Evolutionary conservation across 2,113 vertebrate species (phyloP).

Genomic region (Plecotus auritus): DNA sequence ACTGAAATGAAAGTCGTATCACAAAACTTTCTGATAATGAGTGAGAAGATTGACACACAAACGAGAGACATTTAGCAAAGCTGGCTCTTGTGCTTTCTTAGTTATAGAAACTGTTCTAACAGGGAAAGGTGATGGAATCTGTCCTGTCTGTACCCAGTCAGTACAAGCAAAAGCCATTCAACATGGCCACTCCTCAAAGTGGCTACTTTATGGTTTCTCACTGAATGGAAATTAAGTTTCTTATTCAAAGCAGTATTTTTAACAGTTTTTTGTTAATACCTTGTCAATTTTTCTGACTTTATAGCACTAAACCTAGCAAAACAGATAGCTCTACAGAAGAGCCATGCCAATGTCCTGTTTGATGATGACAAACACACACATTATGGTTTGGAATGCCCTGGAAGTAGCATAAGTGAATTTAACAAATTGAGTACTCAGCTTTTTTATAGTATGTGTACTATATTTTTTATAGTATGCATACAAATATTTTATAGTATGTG

Average conservation of each 20-base stretch:
- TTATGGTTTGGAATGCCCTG: background rate
- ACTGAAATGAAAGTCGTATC: background rate
- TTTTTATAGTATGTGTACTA: background rate
- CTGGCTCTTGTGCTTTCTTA: background rate
- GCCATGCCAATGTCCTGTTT: background rate
- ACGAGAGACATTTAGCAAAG: background rate
- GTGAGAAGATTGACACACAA: background rate
- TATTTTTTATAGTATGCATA: background rate
- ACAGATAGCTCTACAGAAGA: background rate
- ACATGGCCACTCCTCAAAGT: background rate
- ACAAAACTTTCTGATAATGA: background rate
- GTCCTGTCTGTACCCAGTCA: background rate
- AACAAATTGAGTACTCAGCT: background rate
- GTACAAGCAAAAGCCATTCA: background rate
- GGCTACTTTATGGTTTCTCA: background rate
- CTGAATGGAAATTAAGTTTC: conserved; percentile 19
- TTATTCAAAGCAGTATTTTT: background rate
- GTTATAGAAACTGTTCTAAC: background rate
- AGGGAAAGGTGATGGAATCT: background rate
- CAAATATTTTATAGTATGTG: background rate
- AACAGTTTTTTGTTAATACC: background rate
- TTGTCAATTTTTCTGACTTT: background rate
- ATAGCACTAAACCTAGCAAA: background rate
- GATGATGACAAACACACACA: background rate
- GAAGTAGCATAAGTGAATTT: background rate